Percentiles rank a stretch among this genome's conserved stretches.
Evolutionary conservation across 2,797 vertebrate species (phyloP).

Genomic region (Odontamblyopus rebecca): DNA sequence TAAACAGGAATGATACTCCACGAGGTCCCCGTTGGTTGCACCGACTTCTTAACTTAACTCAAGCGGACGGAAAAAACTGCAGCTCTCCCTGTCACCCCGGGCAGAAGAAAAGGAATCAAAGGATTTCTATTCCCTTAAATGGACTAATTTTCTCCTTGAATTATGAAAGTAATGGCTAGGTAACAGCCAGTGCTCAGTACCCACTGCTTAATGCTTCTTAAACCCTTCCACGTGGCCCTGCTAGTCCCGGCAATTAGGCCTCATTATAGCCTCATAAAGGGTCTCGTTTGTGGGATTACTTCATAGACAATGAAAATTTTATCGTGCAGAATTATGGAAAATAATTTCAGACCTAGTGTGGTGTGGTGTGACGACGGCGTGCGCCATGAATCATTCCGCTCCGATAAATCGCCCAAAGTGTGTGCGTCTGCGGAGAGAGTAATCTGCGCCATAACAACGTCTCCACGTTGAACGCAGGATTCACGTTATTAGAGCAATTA

Average conservation of each 20-base stretch:
- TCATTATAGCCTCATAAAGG: slow-evolving; percentile 99
- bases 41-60: slow-evolving; percentile 78
- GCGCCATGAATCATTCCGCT: slow-evolving; percentile 85
- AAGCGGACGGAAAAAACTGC: slow-evolving; percentile 77
- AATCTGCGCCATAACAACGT: slow-evolving; percentile 63
- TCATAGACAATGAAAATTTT: slow-evolving; percentile 97
- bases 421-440: slow-evolving; percentile 39
- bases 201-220: slow-evolving; percentile 96
- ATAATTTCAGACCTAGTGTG: slow-evolving; percentile 84
- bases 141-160: slow-evolving; percentile 99
- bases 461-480: slow-evolving; percentile 61
- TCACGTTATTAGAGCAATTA: slow-evolving; percentile 90
- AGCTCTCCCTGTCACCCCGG: slow-evolving; percentile 77
- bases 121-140: slow-evolving; percentile 90
- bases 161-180: slow-evolving; percentile 99
- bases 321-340: slow-evolving; percentile 95
- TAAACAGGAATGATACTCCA: slow-evolving; percentile 76
- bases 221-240: slow-evolving; percentile 99
- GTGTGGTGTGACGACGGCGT: slow-evolving; percentile 82
- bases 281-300: slow-evolving; percentile 97
- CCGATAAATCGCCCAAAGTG: slow-evolving; percentile 60
- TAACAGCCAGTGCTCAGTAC: slow-evolving; percentile 98
- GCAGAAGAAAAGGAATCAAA: slow-evolving; percentile 91
- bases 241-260: slow-evolving; percentile 96
- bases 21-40: slow-evolving; percentile 77